Percentiles rank a stretch among this genome's conserved stretches.
phyloP scores from a whole-genome alignment of 2,113 vertebrate genomes.

The Poecile atricapillus region DNA sequence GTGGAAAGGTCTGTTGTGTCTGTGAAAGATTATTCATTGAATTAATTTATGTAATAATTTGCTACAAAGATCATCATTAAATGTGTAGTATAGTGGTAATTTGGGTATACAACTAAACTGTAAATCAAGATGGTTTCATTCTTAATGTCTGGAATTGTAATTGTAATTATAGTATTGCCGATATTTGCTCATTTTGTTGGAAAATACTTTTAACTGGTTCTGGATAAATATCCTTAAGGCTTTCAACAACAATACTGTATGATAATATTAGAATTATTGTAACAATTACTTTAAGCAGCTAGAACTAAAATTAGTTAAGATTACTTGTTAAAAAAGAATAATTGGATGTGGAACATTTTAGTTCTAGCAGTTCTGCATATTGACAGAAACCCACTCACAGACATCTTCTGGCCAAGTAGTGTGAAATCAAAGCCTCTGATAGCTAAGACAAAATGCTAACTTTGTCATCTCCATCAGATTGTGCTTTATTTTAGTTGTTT shows the following conservation, averaged over 20 bases:
- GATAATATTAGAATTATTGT: background rate
- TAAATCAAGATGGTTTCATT: background rate
- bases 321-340: background rate
- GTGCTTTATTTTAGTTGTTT: background rate
- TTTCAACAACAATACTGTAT: background rate
- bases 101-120: background rate
- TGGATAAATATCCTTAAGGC: background rate
- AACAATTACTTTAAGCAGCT: background rate
- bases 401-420: background rate
- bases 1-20: background rate
- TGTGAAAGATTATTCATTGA: background rate
- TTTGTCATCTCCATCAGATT: background rate
- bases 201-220: background rate
- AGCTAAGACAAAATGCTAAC: background rate
- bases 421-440: background rate
- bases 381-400: background rate
- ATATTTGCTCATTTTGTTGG: background rate
- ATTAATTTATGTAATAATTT: background rate
- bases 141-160: background rate
- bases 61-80: background rate
- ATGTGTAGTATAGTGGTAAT: background rate
- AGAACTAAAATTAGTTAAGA: background rate
- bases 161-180: background rate
- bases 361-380: background rate
- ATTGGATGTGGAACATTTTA: background rate